Conservation (phyloP, 2,113 vertebrate species). For the Gila orcuttii region DNA sequence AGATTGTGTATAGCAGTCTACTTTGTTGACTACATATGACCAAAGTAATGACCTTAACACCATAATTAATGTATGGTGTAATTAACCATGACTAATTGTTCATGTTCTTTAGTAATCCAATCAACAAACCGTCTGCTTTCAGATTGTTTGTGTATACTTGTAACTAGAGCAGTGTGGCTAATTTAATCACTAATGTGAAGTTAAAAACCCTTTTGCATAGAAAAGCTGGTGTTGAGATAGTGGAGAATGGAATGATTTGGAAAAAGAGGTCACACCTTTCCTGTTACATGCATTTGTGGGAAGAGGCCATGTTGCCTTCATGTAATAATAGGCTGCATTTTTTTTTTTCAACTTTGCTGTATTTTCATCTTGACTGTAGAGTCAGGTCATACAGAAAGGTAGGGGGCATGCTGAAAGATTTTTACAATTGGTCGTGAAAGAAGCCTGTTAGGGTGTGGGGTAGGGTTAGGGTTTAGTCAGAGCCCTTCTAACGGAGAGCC, state of each 20-base stretch:
- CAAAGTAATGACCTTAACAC: not conserved
- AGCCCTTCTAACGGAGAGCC: too few relatives aligned
- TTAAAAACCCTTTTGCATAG: slow-evolving; percentile 1
- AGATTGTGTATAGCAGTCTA: not conserved
- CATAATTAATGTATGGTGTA: too few relatives aligned
- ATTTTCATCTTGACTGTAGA: not conserved
- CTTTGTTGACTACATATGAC: not conserved
- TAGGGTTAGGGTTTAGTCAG: too few relatives aligned
- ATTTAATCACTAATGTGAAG: slow-evolving; percentile 21
- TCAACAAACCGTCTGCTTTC: slow-evolving; percentile 8
- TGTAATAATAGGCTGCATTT: not conserved
- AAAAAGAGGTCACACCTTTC: slow-evolving; percentile 2
- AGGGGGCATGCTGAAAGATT: too few relatives aligned
- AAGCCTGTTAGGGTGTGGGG: too few relatives aligned
- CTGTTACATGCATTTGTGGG: slow-evolving; percentile 11
- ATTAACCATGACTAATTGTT: not conserved
- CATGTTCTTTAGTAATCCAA: slow-evolving; percentile 22
- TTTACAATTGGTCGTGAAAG: too few relatives aligned
- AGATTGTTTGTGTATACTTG: slow-evolving; percentile 41
- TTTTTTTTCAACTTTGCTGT: not conserved
- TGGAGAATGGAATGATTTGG: not conserved
- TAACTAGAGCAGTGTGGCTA: slow-evolving; percentile 41
- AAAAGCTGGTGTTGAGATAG: slow-evolving; percentile 16
- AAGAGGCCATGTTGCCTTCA: slow-evolving; percentile 7
- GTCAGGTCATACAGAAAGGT: not conserved